These are phyloP conservation scores for Peromyscus eremicus DNA, from an alignment of 2,797 vertebrate species.

Conservation along the genomic window DNA sequence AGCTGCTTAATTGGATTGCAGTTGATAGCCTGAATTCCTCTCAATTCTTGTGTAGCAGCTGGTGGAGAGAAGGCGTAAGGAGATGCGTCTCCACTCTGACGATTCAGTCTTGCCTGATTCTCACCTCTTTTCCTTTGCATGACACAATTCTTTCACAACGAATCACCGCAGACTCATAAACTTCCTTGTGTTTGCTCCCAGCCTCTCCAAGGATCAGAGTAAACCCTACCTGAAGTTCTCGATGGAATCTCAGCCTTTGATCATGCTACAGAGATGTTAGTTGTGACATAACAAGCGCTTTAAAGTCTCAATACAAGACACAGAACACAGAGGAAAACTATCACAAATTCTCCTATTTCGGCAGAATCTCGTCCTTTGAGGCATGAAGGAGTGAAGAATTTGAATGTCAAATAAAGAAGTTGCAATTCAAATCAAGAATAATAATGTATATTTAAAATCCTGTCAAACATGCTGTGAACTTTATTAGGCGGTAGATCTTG, in stretches of 20 bases:
- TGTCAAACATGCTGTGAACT: constrained; percentile 33
- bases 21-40: constrained; percentile 38
- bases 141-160: constrained; percentile 9
- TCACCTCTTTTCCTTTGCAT: constrained; percentile 35
- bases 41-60: neutral
- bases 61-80: neutral
- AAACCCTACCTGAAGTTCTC: constrained; percentile 59
- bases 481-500: constrained; percentile 50
- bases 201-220: neutral
- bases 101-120: constrained; percentile 12
- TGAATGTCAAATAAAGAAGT: constrained; percentile 61
- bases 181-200: neutral
- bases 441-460: constrained; percentile 39
- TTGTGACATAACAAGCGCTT: constrained; percentile 40
- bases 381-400: constrained; percentile 5
- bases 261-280: neutral
- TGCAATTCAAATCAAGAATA: constrained; percentile 63
- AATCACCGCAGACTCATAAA: neutral
- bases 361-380: constrained; percentile 25
- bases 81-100: neutral
- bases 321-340: constrained; percentile 52
- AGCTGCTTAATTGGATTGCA: neutral
- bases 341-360: constrained; percentile 42
- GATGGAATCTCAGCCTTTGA: constrained; percentile 45
- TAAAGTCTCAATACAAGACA: constrained; percentile 38